Base-by-base conservation (phyloP, 2,113 vertebrate genomes). In the Dryoscopus gambensis region DNA sequence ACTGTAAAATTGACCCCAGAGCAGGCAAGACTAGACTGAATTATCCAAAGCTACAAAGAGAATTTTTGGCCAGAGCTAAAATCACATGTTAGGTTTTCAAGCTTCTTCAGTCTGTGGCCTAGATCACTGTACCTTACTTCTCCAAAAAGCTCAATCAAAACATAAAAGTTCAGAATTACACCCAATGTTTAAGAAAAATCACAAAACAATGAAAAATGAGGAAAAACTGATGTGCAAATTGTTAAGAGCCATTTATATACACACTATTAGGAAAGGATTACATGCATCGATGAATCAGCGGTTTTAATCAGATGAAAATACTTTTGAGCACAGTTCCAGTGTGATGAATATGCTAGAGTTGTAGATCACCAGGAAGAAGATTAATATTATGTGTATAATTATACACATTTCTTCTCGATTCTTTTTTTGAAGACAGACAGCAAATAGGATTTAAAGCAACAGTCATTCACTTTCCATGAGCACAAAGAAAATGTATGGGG, bases 291-390 rank as follows among this genome's bases (percentile, higher is more conserved):
- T 93, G 95, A 97, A 96, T 94, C 95, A 96, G 92, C 88, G 1
- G 47, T 90, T 97, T 95, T 96, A 95, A 92, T 96, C 79, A 93
- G 90, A 95, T 93, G 95, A 94, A 95, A 97, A 96, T 96, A 96
- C 87, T 95, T 97, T 47, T 83, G 84, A 97, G 91, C 87, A 50
- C 87, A 93, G 94, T 96, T 97, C 88, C 92, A 96, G 56, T 94
- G 57, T 95, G 86, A 96, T 96, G 92, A 97, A 95, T 96, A 96
- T 97, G 85, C 93, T 93, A 46, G 80, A 94, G 92, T 81, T 96
- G 93, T 97, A 93, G 96, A 94, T 96, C 90, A 96, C 95, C 93
- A 96, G 95, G 93, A 94, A 96, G 95, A 94, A 95, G 80, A 95
- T 95, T 96, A 96, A 94, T 97, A 97, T 93, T 95, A 76, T 94